Evolutionary conservation across 92 coral and sea anemone species (phyloP), one percentile per base, ranked within the genome.

Genomic region (Parazoanthus swiftii): DNA sequence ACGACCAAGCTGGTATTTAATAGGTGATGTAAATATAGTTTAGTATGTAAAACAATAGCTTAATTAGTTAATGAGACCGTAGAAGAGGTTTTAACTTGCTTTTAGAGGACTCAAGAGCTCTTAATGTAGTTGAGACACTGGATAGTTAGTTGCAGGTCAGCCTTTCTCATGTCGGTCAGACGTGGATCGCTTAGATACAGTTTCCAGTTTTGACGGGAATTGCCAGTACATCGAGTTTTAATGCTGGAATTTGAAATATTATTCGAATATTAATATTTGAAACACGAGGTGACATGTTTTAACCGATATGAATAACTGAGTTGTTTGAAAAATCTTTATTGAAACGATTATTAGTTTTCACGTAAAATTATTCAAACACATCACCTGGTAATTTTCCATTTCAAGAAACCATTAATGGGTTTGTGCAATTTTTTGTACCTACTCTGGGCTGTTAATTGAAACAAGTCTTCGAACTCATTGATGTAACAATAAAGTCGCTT

Each of bases 11-110:
- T 84, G 36, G 78, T 84, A 84, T 84, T 84, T 84, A 84, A 70
- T 84, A 84, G 36, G 79, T 66, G 65, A 71, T 84, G 87, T 84
- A 84, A 84, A 84, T 84, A 84, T 3, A 73, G 23, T 11, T 72
- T 70, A 71, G 68, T 15, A 2, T 68, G 33, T 29, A 29, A 29
- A 38, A 29, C 29, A 38, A 14, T 83, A 66, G 56, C 77, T 68
- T 26, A 13, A 15, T 13, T 16, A 54, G 59, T 21, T 35, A 14
- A 74, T 39, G 39, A 13, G 21, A n/a, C 42, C 25, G 9, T 71
- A n/a, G 18, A 67, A 39, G n/a, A 68, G 76, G 76, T 82, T 82
- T 82, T 82, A 21, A 26, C 59, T 82, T 82, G 59, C 54, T 66
- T 67, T 82, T 82, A 44, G 9, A 63, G 43, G 6, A 26, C 23